Evolutionary conservation across 1,140 invertebrate genomes (phyloP).

Genomic region (Cotesia typhae): DNA sequence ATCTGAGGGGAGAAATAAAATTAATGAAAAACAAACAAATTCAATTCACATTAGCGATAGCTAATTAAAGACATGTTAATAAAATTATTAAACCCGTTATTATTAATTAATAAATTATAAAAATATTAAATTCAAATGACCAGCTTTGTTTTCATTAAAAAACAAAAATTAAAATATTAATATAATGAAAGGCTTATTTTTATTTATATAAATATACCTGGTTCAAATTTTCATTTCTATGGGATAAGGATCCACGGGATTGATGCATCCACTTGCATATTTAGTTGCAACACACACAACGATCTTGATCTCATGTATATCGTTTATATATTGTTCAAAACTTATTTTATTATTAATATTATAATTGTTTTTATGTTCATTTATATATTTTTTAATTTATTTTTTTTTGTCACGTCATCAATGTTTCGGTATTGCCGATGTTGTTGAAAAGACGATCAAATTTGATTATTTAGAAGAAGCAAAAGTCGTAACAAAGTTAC

Average conservation of each 20-base stretch:
- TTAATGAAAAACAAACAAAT: neutral
- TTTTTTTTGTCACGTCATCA: slow-evolving; percentile 54
- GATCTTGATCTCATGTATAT: slow-evolving; percentile 68
- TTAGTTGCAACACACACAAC: slow-evolving; percentile 68
- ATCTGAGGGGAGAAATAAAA: neutral
- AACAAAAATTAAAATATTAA: slow-evolving; percentile 11
- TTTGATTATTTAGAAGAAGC: too few relatives aligned
- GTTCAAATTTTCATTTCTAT: slow-evolving; percentile 59
- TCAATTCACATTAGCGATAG: neutral
- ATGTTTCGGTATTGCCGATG: slow-evolving; percentile 56
- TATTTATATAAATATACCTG: slow-evolving; percentile 60
- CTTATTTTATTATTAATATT: too few relatives aligned
- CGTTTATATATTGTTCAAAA: slow-evolving; percentile 48
- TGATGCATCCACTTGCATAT: slow-evolving; percentile 65
- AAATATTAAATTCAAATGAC: neutral
- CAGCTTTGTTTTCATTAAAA: neutral
- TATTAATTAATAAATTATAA: neutral
- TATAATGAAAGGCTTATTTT: slow-evolving; percentile 48
- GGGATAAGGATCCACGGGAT: slow-evolving; percentile 65
- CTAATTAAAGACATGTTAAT: too few relatives aligned
- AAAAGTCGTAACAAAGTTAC: slow-evolving; percentile 6
- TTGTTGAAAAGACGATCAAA: too few relatives aligned
- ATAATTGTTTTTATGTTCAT: slow-evolving; percentile 26
- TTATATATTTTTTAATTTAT: slow-evolving; percentile 27
- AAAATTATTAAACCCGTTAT: too few relatives aligned